Evolutionary conservation across 2,888 invertebrate genomes (phyloP).

Genomic region (Fragum fragum): DNA sequence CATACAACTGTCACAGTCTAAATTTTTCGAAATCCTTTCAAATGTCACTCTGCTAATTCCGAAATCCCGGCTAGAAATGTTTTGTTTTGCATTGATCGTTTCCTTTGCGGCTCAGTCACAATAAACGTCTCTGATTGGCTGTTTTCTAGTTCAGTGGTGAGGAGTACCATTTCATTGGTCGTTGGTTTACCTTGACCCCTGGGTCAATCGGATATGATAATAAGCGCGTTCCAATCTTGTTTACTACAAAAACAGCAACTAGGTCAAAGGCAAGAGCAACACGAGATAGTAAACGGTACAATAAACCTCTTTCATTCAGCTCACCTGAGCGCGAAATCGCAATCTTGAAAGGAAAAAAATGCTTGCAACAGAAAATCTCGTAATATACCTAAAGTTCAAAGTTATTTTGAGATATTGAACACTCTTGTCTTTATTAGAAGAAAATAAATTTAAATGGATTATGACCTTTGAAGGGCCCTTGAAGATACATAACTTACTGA

Average conservation of each 20-base stretch:
- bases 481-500: no score
- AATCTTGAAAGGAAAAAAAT: no score
- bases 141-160: constrained; percentile 44
- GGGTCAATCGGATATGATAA: constrained; percentile 71
- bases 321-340: no score
- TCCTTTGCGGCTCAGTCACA: constrained; percentile 38
- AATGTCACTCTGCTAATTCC: constrained; percentile 10
- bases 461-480: no score
- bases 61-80: constrained; percentile 54
- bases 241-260: constrained; percentile 70
- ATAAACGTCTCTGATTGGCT: constrained; percentile 67
- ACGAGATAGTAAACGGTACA: constrained; percentile 17
- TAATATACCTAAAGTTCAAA: no score
- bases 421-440: no score
- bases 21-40: constrained; percentile 30
- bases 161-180: constrained; percentile 66
- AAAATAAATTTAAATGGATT: no score
- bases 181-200: constrained; percentile 63
- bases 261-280: constrained; percentile 57
- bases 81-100: constrained; percentile 66
- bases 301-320: no score
- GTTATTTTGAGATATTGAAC: no score
- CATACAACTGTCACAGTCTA: constrained; percentile 51
- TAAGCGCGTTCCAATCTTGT: constrained; percentile 68
- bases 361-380: no score